Percentiles rank a stretch among this genome's conserved stretches.
phyloP scores from a whole-genome alignment of 2,113 vertebrate genomes.

The Sterrhoptilus dennistouni region DNA sequence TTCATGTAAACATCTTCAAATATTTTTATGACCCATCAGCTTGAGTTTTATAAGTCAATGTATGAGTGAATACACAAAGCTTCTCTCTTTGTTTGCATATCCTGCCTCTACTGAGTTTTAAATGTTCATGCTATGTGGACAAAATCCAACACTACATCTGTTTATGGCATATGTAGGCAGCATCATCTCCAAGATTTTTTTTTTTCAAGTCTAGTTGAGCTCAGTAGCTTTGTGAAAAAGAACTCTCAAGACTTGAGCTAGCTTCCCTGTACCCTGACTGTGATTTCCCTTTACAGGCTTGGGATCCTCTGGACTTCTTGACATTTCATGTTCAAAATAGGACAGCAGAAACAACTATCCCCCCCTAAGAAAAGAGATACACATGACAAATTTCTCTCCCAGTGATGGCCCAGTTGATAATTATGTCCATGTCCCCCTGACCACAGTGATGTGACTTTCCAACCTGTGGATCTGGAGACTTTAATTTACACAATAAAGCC shows the following conservation, averaged over 20 bases:
- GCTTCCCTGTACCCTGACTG: background rate
- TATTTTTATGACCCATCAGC: slow-evolving; percentile 69
- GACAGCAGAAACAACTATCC: background rate
- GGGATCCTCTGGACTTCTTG: background rate
- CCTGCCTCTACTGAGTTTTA: slow-evolving; percentile 68
- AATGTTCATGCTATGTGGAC: slow-evolving; percentile 70
- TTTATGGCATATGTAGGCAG: slow-evolving; percentile 49
- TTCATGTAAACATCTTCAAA: slow-evolving; percentile 61
- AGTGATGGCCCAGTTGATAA: accelerated
- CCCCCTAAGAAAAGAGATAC: background rate
- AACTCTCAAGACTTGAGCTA: background rate
- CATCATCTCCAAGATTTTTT: slow-evolving; percentile 36
- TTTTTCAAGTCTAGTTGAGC: background rate
- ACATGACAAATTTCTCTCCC: background rate
- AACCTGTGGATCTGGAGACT: background rate
- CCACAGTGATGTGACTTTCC: background rate
- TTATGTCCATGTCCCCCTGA: background rate
- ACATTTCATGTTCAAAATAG: background rate
- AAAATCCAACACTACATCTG: slow-evolving; percentile 57
- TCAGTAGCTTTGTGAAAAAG: background rate
- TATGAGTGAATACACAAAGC: slow-evolving; percentile 47
- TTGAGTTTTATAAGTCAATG: slow-evolving; percentile 72
- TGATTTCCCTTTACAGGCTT: background rate
- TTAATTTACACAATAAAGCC: background rate
- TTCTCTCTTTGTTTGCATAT: slow-evolving; percentile 70